phyloP scores from a whole-genome alignment of 2,888 invertebrate species.

The Xestia xanthographa region DNA sequence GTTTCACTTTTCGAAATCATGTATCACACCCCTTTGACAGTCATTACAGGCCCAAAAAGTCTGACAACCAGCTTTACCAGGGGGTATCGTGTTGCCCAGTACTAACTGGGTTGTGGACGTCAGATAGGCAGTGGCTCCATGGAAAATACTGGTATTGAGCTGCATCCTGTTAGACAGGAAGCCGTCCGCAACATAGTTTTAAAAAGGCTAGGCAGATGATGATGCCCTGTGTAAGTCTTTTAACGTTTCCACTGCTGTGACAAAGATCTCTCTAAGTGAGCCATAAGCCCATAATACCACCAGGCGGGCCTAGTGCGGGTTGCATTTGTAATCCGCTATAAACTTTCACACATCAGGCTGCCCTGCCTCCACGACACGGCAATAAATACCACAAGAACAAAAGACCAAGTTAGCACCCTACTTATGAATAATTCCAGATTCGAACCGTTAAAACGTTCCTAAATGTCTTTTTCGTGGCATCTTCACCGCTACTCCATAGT shows the following conservation, averaged over 20 bases:
- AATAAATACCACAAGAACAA: constrained; percentile 6
- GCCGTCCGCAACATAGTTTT: too few relatives aligned
- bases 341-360: not conserved
- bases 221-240: not conserved
- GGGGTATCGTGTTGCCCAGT: too few relatives aligned
- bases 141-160: too few relatives aligned
- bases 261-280: not conserved
- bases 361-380: not conserved
- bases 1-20: too few relatives aligned
- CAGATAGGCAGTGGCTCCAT: too few relatives aligned
- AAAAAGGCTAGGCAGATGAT: too few relatives aligned
- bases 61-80: too few relatives aligned
- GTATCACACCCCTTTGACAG: too few relatives aligned
- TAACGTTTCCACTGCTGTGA: not conserved
- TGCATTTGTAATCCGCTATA: not conserved
- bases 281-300: not conserved
- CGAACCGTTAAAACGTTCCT: constrained; percentile 25
- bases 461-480: constrained; percentile 47
- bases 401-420: not conserved
- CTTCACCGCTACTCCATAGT: constrained; percentile 37
- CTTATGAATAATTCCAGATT: constrained; percentile 37
- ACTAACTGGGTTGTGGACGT: too few relatives aligned
- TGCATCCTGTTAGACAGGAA: too few relatives aligned
- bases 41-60: too few relatives aligned
- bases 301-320: not conserved